Conservation (phyloP, 2,113 vertebrate genomes). For the Phocoena sinus region DNA sequence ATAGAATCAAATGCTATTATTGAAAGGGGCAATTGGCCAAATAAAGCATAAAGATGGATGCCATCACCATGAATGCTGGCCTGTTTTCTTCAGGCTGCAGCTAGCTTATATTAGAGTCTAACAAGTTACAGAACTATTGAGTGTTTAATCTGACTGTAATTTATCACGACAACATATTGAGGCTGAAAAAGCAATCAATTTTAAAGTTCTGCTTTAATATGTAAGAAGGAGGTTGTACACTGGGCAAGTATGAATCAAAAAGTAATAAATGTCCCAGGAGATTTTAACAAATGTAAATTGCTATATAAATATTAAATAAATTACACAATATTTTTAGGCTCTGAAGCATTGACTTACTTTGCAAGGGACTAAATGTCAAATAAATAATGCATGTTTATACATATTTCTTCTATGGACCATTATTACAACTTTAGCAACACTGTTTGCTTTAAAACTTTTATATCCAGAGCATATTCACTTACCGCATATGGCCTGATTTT, state of each 20-base stretch:
- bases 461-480: background rate
- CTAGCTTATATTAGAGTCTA: slow-evolving; percentile 15
- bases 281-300: slow-evolving; percentile 66
- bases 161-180: slow-evolving; percentile 25
- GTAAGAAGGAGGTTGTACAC: slow-evolving; percentile 4
- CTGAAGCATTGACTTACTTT: slow-evolving; percentile 51
- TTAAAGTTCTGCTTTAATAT: slow-evolving; percentile 42
- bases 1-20: background rate
- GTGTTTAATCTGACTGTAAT: slow-evolving; percentile 8
- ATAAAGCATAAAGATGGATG: background rate
- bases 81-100: background rate
- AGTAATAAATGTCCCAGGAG: slow-evolving; percentile 55
- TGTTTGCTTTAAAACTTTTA: slow-evolving; percentile 43
- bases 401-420: slow-evolving; percentile 36
- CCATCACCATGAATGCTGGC: background rate
- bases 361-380: slow-evolving; percentile 60
- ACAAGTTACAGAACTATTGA: slow-evolving; percentile 30
- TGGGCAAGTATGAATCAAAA: slow-evolving; percentile 51
- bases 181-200: slow-evolving; percentile 38
- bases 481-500: background rate
- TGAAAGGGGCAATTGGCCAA: background rate
- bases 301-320: slow-evolving; percentile 67
- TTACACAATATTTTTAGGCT: slow-evolving; percentile 56
- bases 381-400: slow-evolving; percentile 55
- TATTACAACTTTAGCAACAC: slow-evolving; percentile 29